These are phyloP conservation scores for Sebastes steindachneri DNA, from an alignment of 2,797 vertebrate species.

Conservation along the genomic window DNA sequence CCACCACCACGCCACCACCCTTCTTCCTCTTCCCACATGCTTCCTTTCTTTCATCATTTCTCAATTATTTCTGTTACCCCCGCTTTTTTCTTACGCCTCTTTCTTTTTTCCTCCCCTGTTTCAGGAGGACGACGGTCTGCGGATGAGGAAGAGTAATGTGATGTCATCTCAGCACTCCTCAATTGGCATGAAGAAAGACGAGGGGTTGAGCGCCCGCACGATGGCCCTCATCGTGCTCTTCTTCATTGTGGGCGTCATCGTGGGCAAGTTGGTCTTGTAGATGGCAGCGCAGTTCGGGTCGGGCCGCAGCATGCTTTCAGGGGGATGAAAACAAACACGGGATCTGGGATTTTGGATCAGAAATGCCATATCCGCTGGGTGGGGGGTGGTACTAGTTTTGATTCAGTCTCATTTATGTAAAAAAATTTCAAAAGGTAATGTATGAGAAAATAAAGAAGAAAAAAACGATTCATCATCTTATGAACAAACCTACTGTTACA, in stretches of 20 bases:
- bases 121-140: constrained; percentile 94
- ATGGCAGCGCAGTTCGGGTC: constrained; percentile 69
- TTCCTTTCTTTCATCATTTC: not conserved
- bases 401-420: constrained; percentile 86
- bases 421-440: constrained; percentile 65
- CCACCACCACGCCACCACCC: not conserved
- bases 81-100: not conserved
- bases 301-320: constrained; percentile 81
- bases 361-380: constrained; percentile 86
- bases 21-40: not conserved
- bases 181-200: constrained; percentile 87
- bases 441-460: constrained; percentile 44
- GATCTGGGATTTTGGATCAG: constrained; percentile 86
- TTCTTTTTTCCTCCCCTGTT: not conserved
- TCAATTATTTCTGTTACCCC: not conserved
- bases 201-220: constrained; percentile 90
- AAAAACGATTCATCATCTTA: constrained; percentile 61
- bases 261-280: constrained; percentile 98
- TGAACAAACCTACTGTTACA: constrained; percentile 87
- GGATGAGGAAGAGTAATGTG: constrained; percentile 92
- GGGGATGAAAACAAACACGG: constrained; percentile 73
- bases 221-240: constrained; percentile 93
- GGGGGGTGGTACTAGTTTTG: constrained; percentile 80
- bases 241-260: constrained; percentile 94
- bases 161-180: constrained; percentile 87